Percentiles rank a stretch among this genome's conserved stretches.
Conservation (phyloP, 2,797 vertebrate species). For the Anguilla obscura region DNA sequence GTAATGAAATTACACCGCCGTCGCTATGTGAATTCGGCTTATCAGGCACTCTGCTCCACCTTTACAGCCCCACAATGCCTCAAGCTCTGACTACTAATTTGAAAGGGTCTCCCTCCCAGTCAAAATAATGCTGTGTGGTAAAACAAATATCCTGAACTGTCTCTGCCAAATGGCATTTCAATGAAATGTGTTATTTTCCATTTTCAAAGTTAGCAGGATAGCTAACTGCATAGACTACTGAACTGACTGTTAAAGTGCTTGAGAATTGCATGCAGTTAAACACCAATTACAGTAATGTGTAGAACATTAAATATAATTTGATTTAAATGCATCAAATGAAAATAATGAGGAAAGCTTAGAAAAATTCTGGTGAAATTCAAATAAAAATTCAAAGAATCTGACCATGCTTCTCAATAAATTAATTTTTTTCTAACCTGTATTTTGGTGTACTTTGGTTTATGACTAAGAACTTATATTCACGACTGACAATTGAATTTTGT, state of each 20-base stretch:
- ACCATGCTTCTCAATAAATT: background rate
- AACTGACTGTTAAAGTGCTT: background rate
- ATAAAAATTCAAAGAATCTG: background rate
- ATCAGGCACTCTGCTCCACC: background rate
- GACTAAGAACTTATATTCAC: background rate
- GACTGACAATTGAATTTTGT: too few relatives aligned
- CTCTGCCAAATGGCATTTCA: background rate
- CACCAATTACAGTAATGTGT: background rate
- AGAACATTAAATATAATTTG: background rate
- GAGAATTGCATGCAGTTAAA: background rate
- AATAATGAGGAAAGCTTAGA: background rate
- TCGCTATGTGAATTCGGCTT: background rate
- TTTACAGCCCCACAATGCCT: background rate
- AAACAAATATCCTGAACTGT: background rate
- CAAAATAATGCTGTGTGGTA: background rate
- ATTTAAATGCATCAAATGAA: background rate
- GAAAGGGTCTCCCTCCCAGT: background rate
- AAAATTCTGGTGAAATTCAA: background rate
- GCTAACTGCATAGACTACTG: background rate
- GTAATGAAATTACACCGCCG: constrained; percentile 8
- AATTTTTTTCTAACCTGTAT: background rate
- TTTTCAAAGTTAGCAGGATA: background rate
- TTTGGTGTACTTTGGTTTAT: background rate
- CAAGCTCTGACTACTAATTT: background rate
- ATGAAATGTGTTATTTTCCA: background rate